These are phyloP conservation scores for Neopelma chrysocephalum DNA, from an alignment of 2,797 vertebrate genomes.

Conservation along the genomic window DNA sequence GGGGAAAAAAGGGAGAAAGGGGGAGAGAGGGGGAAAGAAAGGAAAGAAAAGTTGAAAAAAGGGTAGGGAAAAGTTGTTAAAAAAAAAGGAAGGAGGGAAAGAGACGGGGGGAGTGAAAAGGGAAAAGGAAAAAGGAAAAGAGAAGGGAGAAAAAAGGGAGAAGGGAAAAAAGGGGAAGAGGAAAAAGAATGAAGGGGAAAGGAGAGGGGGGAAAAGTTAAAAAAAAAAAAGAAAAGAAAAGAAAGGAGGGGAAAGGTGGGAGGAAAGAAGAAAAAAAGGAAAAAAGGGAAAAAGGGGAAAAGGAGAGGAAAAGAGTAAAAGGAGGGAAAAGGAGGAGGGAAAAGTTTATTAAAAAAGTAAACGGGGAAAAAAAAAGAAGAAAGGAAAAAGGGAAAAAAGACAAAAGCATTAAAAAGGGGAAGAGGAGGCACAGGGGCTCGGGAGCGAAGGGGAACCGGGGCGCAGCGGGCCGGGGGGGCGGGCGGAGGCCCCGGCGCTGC, in stretches of 20 bases:
- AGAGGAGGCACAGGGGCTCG: rapidly evolving
- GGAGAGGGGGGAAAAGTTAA: not conserved
- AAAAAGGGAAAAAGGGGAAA: not conserved
- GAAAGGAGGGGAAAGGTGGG: no score
- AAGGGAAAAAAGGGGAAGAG: not conserved
- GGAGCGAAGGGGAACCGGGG: not conserved
- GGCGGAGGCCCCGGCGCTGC: not conserved
- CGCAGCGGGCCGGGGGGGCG: not conserved
- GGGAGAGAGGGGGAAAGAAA: not conserved
- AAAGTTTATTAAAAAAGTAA: not conserved
- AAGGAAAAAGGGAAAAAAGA: rapidly evolving
- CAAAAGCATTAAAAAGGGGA: not conserved
- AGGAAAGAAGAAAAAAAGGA: rapidly evolving
- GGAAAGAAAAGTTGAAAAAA: not conserved
- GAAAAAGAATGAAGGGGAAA: not conserved
- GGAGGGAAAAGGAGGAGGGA: not conserved
- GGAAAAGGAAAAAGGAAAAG: rapidly evolving
- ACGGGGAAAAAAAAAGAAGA: no score
- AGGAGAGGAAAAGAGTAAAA: not conserved
- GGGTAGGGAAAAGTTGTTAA: no score
- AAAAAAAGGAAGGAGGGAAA: no score
- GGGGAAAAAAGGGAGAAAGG: rapidly evolving
- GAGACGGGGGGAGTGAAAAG: no score
- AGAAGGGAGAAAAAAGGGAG: no score
- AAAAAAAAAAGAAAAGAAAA: no score